Percentiles rank a stretch among this genome's conserved stretches.
phyloP scores from a whole-genome alignment of 2,113 vertebrate genomes.

The Pristiophorus japonicus region DNA sequence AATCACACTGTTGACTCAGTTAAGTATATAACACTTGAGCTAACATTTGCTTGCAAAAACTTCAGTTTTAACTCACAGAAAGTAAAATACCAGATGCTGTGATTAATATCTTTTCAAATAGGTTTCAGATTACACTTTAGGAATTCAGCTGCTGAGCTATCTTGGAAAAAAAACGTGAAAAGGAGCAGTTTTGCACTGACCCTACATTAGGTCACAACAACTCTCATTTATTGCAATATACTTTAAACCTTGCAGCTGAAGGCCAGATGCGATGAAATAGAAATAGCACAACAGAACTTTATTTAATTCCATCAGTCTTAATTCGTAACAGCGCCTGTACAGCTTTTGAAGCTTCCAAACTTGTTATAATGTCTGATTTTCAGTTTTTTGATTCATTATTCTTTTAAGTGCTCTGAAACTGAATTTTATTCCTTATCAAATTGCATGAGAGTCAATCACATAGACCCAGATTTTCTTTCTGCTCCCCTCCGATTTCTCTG shows the following conservation, averaged over 20 bases:
- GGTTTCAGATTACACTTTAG: constrained; percentile 18
- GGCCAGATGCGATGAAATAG: constrained; percentile 26
- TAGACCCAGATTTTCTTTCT: neutral
- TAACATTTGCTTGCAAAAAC: constrained; percentile 28
- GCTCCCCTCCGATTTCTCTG: neutral
- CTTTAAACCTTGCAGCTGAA: constrained; percentile 18
- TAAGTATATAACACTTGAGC: constrained; percentile 30
- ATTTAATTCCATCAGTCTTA: neutral
- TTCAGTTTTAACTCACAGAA: constrained; percentile 26
- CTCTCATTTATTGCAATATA: constrained; percentile 34
- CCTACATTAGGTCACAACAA: constrained; percentile 29
- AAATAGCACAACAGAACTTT: neutral
- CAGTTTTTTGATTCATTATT: neutral
- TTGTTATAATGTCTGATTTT: neutral
- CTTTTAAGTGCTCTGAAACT: neutral
- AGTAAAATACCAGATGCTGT: constrained; percentile 30
- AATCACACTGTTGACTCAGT: constrained; percentile 33
- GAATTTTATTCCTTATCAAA: neutral
- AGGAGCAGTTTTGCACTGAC: constrained; percentile 34
- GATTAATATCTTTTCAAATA: constrained; percentile 37
- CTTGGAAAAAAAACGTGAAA: constrained; percentile 7
- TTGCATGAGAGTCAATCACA: neutral
- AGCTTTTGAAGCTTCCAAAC: neutral
- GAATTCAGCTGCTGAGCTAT: constrained; percentile 27
- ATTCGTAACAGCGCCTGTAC: neutral